Evolutionary conservation across 64 coral and sea anemone species (phyloP).

Genomic region (Porites lutea): DNA sequence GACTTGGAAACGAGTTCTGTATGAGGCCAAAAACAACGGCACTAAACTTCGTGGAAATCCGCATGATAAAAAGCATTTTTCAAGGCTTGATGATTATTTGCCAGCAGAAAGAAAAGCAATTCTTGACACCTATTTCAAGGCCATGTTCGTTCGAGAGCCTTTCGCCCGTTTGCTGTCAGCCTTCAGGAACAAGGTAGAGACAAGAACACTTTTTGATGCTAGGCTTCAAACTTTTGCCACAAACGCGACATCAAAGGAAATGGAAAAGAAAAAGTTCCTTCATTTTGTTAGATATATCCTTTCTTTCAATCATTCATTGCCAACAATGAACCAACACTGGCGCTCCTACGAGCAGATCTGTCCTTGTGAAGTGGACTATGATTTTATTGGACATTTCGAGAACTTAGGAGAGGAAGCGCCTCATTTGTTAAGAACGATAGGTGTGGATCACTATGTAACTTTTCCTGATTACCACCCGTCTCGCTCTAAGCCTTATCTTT

Average conservation of each 20-base stretch:
- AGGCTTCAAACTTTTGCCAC: not conserved
- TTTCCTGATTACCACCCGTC: slow-evolving; percentile 23
- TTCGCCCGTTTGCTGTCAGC: not conserved
- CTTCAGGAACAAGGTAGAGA: not conserved
- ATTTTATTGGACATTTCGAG: slow-evolving; percentile 48
- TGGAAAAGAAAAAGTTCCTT: not conserved
- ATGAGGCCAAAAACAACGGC: not conserved
- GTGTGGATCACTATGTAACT: slow-evolving; percentile 2
- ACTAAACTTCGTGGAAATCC: not conserved
- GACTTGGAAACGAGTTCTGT: slow-evolving; percentile 15
- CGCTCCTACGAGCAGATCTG: slow-evolving; percentile 37
- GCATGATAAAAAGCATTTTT: not conserved
- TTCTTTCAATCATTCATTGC: not conserved
- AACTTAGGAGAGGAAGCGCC: slow-evolving; percentile 7
- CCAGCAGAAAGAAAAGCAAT: not conserved
- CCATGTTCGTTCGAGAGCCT: slow-evolving; percentile 19
- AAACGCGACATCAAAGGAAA: not conserved
- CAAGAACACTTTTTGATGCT: not conserved
- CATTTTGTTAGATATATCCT: not conserved
- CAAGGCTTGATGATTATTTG: not conserved
- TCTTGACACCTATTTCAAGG: slow-evolving; percentile 8
- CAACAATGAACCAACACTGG: not conserved
- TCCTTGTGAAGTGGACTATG: slow-evolving; percentile 37
- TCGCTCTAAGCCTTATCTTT: not conserved
- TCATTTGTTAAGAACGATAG: not conserved